Evolutionary conservation across 2,113 vertebrate genomes (phyloP).

Genomic region (Serranochromis macrocephalus): DNA sequence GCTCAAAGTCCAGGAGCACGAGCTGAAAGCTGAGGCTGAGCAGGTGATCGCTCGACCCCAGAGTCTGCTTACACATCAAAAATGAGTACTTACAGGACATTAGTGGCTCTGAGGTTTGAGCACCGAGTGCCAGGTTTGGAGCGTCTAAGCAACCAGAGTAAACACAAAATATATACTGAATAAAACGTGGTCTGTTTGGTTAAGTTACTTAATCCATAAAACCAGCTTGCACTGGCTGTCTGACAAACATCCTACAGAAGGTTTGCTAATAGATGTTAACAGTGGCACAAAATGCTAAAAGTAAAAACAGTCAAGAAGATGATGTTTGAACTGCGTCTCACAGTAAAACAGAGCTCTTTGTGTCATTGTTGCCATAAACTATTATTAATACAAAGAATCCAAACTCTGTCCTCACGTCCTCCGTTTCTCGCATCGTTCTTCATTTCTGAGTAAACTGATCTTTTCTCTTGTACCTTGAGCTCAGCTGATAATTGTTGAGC

Average conservation of each 20-base stretch:
- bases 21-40: conserved; percentile 80
- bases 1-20: conserved; percentile 89
- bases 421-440: not conserved
- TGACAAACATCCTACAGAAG: not conserved
- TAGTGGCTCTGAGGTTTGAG: not conserved
- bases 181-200: not conserved
- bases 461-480: not conserved
- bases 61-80: not conserved
- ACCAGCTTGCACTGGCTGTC: rapidly evolving
- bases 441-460: not conserved
- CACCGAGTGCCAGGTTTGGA: not conserved
- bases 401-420: not conserved
- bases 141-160: not conserved
- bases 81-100: not conserved
- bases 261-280: not conserved
- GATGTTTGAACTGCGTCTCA: not conserved
- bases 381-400: not conserved
- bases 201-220: not conserved
- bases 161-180: not conserved
- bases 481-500: not conserved
- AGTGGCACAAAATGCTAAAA: not conserved
- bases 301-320: not conserved
- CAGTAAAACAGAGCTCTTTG: not conserved
- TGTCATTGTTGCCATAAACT: not conserved
- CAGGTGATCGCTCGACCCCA: conserved; percentile 62